A percentile compares a stretch with the other conserved stretches of the same genome.
phyloP scores from a whole-genome alignment of 2,888 invertebrate species.

The Dynastes maya region DNA sequence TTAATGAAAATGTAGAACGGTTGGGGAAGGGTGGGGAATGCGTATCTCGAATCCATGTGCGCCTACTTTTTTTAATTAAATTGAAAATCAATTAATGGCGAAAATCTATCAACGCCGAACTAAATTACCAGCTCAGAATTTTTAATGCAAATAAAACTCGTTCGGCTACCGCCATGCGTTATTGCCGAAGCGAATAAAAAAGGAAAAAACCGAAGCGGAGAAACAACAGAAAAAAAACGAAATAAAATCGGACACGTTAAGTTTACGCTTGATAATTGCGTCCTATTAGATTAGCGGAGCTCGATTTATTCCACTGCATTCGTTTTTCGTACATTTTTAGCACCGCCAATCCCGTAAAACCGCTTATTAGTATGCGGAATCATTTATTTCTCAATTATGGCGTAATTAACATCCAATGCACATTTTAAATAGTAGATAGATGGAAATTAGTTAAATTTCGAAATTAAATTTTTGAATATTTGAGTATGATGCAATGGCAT shows the following conservation, averaged over 20 bases:
- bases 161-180: background rate
- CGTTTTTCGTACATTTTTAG: background rate
- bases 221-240: constrained; percentile 6
- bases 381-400: no score
- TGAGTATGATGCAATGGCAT: no score
- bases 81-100: constrained; percentile 30
- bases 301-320: constrained; percentile 23
- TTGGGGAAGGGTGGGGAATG: background rate
- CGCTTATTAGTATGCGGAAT: no score
- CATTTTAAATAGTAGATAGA: no score
- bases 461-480: no score
- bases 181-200: background rate
- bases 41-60: background rate
- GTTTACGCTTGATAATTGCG: constrained; percentile 37
- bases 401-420: no score
- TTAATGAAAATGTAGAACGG: constrained; percentile 1
- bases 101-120: constrained; percentile 28
- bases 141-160: constrained; percentile 27
- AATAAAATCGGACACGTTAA: constrained; percentile 3
- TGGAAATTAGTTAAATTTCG: no score
- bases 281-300: constrained; percentile 39
- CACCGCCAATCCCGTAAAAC: background rate
- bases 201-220: background rate
- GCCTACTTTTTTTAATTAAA: constrained; percentile 22
- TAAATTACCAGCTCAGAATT: constrained; percentile 31